Base-by-base conservation (phyloP, 2,888 invertebrate species). In the Lasiommata megera region DNA sequence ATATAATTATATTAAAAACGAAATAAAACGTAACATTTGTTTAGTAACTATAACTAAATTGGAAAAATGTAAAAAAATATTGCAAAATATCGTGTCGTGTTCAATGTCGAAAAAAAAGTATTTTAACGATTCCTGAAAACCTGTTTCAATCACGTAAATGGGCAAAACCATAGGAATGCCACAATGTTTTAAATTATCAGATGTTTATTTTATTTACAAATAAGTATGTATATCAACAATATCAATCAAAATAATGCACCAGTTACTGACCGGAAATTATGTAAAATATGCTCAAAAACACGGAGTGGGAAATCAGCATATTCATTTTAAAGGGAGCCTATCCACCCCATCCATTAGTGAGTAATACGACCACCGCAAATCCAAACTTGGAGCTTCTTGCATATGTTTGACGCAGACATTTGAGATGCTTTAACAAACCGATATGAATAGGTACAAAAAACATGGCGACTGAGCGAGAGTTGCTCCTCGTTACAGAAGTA, bases 311-410 rank as follows among this genome's bases (percentile, higher is more conserved):
- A 84, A 86, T 87, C 87, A 84, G 82, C 81, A 85, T 85, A 83
- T 86, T 86, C 83, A 85, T 88, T 82, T 83, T 79, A 74, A 73
- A 79, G 79, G 79, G 79, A 72, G 65, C 67, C 64, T 56, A 68
- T 71, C 77, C 79, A 71, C 81, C 84, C 80, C 79, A 80, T 85
- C 85, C 86, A 87, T 88, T 86, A 86, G 86, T 79, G 80, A 82
- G 74, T 80, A 79, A 77, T 74, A 69, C 71, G 71, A 73, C 74
- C 68, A 74, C 76, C 76, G 79, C 81, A 84, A 84, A 84, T 83
- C 82, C 82, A 73, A 63, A 67, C 67, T 66, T 62, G 62, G 69
- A 79, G 80, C 75, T 80, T 71, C 80, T 81, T 83, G 82, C 82
- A 82, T 80, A 77, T 78, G 74, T 76, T 76, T 72, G 73, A 70